Base-by-base conservation (phyloP, 2,888 invertebrate genomes). In the Scaptomyza polygonia region DNA sequence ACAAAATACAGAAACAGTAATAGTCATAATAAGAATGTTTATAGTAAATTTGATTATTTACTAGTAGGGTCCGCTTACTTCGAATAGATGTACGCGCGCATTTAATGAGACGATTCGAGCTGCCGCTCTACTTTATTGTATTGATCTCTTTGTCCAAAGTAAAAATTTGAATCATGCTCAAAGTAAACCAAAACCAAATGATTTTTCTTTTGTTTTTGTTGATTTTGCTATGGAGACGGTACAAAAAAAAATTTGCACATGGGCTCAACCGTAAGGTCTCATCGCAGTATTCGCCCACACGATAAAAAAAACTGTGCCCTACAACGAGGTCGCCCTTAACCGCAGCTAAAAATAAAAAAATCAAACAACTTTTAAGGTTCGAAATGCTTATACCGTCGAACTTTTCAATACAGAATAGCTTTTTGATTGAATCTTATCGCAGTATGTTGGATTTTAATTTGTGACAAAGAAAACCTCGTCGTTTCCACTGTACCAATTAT, bases 211-310 rank as follows among this genome's bases (percentile, higher is more conserved):
- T 32, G n/a, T 47, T 65, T 62, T 67, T 82, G 79, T 85, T 82
- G 79, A 87, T 75, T 82, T 88, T 82, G 86, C 88, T 82, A 82
- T 82, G 82, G 82, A 82, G 79, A 82, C 82, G 70, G 57, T 65
- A 87, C 72, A 68, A 61, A 68, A 29, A 52, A 11, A 36, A 49
- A 25, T 68, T 48, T 55, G 73, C 72, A 62, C 73, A 77, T 72
- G 73, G 77, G 71, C 72, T 11, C 32, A 32, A 42, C 32, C 16
- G 30, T 16, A 21, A 45, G 32, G 18, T 16, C 32, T 25, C 30
- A 16, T 16, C 39, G 16, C 16, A 36, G 8, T 36, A 14, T 14
- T 11, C 5, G 36, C 29, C n/a, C 21, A 14, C 14, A 3, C 2
- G 7, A 14, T 8, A 5, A 21, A 34, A n/a, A 32, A 11, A 18